These are phyloP conservation scores for Atta texana DNA, from an alignment of 1,140 invertebrate genomes.

Conservation along the genomic window DNA sequence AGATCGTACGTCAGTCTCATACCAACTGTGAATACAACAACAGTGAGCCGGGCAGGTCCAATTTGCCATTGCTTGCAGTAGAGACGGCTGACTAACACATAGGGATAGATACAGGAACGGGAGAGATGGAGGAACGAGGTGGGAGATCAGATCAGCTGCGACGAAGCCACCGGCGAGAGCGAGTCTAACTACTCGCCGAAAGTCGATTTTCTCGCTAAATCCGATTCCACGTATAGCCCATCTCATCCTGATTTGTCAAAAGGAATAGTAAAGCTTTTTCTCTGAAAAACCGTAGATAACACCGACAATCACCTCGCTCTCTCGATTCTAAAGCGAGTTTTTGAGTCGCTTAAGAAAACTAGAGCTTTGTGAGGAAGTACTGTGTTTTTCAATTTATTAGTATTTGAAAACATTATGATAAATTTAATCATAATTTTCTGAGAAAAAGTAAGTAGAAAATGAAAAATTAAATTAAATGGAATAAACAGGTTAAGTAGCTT, in stretches of 20 bases:
- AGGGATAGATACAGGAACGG: background rate
- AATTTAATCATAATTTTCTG: too few relatives aligned
- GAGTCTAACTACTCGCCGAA: conserved; percentile 43
- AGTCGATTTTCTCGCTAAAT: conserved; percentile 57
- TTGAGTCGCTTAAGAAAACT: background rate
- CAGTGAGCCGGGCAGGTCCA: conserved; percentile 54
- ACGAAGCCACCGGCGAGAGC: conserved; percentile 8
- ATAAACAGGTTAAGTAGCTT: too few relatives aligned
- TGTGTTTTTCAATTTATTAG: too few relatives aligned
- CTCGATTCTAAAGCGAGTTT: background rate
- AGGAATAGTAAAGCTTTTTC: conserved; percentile 4
- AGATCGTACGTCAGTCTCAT: conserved; percentile 71
- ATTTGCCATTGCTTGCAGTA: conserved; percentile 65
- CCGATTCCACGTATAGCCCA: conserved; percentile 45
- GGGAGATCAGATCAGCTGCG: conserved; percentile 46
- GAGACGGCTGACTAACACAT: conserved; percentile 64
- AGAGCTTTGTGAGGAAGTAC: background rate
- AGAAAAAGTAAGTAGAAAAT: too few relatives aligned
- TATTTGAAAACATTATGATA: too few relatives aligned
- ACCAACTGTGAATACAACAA: conserved; percentile 64
- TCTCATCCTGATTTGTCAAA: conserved; percentile 33
- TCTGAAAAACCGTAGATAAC: background rate
- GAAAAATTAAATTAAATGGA: too few relatives aligned
- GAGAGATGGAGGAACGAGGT: conserved; percentile 38
- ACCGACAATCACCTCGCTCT: background rate